phyloP scores from a whole-genome alignment of 2,888 invertebrate species.

The Chloromyia formosa region DNA sequence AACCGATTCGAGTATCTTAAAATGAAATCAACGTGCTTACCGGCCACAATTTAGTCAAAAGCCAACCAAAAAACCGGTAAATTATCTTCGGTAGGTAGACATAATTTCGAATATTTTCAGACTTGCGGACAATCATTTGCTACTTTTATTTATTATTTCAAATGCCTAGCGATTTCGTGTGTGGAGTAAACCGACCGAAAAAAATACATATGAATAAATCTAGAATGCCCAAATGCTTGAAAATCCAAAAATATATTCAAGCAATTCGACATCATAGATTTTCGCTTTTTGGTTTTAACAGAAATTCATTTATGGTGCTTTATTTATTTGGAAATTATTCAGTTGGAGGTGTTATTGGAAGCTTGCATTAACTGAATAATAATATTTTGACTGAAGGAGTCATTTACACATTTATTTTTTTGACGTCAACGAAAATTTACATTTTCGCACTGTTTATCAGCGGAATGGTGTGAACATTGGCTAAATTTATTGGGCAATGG shows the following conservation, averaged over 20 bases:
- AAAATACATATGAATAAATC: background rate
- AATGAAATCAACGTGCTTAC: background rate
- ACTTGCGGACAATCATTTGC: slow-evolving; percentile 29
- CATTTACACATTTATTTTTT: slow-evolving; percentile 20
- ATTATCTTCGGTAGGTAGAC: slow-evolving; percentile 18
- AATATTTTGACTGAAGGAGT: slow-evolving; percentile 35
- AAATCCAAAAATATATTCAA: slow-evolving; percentile 4
- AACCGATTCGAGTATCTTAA: background rate
- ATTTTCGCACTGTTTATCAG: slow-evolving; percentile 35
- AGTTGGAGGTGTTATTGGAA: slow-evolving; percentile 23
- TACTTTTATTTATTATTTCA: slow-evolving; percentile 35
- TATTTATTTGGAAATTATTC: slow-evolving; percentile 36
- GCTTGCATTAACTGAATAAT: slow-evolving; percentile 28
- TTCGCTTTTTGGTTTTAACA: background rate
- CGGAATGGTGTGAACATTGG: slow-evolving; percentile 33
- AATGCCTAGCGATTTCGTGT: background rate
- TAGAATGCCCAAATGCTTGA: background rate
- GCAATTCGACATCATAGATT: background rate
- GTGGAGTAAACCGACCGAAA: background rate
- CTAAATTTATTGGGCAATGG: slow-evolving; percentile 27
- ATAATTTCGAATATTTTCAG: slow-evolving; percentile 32
- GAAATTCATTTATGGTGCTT: slow-evolving; percentile 18
- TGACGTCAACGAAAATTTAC: slow-evolving; percentile 23
- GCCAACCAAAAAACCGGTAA: slow-evolving; percentile 25
- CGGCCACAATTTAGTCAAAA: background rate